A percentile compares a stretch with the other conserved stretches of the same genome.
These are phyloP conservation scores for Pseudomyrmex gracilis DNA, from an alignment of 1,140 invertebrate genomes.

Conservation along the genomic window DNA sequence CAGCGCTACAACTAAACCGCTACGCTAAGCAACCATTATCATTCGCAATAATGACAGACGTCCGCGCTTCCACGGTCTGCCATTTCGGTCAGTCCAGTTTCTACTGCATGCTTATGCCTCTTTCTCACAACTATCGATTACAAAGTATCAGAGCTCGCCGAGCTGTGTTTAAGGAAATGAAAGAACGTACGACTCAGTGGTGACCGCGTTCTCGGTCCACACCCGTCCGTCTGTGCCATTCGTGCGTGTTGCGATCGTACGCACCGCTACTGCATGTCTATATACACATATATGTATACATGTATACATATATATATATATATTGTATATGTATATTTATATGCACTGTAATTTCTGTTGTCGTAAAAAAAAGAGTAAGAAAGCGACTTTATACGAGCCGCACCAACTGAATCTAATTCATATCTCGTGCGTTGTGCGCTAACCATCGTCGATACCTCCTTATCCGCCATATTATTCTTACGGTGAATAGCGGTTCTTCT, in stretches of 20 bases:
- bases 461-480: slow-evolving; percentile 23
- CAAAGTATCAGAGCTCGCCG: slow-evolving; percentile 45
- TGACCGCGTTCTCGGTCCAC: slow-evolving; percentile 57
- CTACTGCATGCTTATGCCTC: slow-evolving; percentile 56
- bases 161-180: slow-evolving; percentile 60
- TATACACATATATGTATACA: too few relatives aligned
- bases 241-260: slow-evolving; percentile 12
- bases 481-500: slow-evolving; percentile 32
- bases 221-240: slow-evolving; percentile 31
- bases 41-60: slow-evolving; percentile 56
- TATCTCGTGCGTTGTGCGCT: slow-evolving; percentile 34
- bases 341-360: slow-evolving; percentile 27
- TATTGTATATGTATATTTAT: neutral
- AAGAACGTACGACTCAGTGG: slow-evolving; percentile 56
- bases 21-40: slow-evolving; percentile 50
- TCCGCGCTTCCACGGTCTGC: slow-evolving; percentile 52
- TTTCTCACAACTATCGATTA: slow-evolving; percentile 59
- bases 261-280: slow-evolving; percentile 19
- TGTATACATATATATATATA: neutral
- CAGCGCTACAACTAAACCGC: slow-evolving; percentile 44
- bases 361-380: slow-evolving; percentile 51
- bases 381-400: slow-evolving; percentile 44
- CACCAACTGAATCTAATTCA: slow-evolving; percentile 33
- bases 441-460: slow-evolving; percentile 33
- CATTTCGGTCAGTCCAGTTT: slow-evolving; percentile 60